Percentiles rank a stretch among this genome's conserved stretches.
Conservation (phyloP, 2,888 invertebrate species). For the Cheilosia vernalis region DNA sequence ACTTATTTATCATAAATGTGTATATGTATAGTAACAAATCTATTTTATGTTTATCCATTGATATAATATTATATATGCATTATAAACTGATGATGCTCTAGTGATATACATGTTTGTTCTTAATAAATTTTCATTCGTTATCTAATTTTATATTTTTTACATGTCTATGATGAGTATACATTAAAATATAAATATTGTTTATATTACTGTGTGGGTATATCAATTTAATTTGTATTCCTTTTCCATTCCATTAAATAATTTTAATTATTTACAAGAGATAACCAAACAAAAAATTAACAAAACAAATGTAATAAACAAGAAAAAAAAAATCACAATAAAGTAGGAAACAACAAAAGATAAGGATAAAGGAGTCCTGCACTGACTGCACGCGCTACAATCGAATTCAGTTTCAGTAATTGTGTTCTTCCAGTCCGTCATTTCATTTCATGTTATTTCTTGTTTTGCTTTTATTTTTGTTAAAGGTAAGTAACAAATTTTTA, state of each 20-base stretch:
- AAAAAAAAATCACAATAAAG: constrained; percentile 23
- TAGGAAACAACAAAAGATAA: background rate
- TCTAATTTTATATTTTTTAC: constrained; percentile 31
- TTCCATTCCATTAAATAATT: constrained; percentile 21
- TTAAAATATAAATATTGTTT: constrained; percentile 7
- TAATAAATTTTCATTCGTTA: constrained; percentile 38
- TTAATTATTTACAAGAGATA: constrained; percentile 43
- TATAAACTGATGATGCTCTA: constrained; percentile 57
- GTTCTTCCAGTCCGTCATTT: constrained; percentile 25
- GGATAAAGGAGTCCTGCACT: constrained; percentile 11
- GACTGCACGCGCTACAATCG: background rate
- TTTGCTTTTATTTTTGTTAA: background rate
- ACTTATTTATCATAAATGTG: constrained; percentile 7
- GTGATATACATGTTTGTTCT: constrained; percentile 53
- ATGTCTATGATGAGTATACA: constrained; percentile 49
- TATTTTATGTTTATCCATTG: constrained; percentile 23
- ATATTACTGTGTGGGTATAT: constrained; percentile 39
- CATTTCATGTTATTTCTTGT: constrained; percentile 14
- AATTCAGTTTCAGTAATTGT: constrained; percentile 22
- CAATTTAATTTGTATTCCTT: constrained; percentile 8
- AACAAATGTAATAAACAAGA: constrained; percentile 19
- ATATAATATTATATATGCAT: constrained; percentile 23
- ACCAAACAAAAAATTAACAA: constrained; percentile 41
- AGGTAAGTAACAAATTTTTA: constrained; percentile 46
- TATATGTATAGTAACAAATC: constrained; percentile 19